Percentiles rank a stretch among this genome's conserved stretches.
Conservation (phyloP, 2,888 invertebrate species). For the Cryptophagus acutangulus region DNA sequence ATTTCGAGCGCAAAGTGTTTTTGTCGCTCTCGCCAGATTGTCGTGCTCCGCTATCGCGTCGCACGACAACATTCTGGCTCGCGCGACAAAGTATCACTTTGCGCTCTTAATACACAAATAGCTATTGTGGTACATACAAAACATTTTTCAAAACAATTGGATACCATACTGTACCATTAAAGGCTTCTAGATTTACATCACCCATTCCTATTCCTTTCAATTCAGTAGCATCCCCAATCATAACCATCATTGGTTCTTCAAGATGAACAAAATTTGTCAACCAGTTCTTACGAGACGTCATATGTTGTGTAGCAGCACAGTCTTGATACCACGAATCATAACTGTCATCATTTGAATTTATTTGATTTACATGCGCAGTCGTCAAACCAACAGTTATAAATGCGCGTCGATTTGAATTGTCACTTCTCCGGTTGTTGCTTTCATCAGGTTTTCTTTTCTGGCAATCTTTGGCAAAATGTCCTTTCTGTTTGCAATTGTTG, state of each 20-base stretch:
- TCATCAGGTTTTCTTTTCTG: too few relatives aligned
- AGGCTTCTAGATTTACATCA: constrained; percentile 28
- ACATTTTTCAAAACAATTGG: constrained; percentile 17
- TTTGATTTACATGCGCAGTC: constrained; percentile 11
- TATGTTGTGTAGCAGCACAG: constrained; percentile 32
- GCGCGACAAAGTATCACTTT: too few relatives aligned
- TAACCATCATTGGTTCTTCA: constrained; percentile 11
- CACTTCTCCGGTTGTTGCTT: too few relatives aligned
- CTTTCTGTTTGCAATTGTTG: too few relatives aligned
- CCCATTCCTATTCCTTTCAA: constrained; percentile 27
- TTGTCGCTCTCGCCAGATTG: too few relatives aligned
- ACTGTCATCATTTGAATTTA: constrained; percentile 11
- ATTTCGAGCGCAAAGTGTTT: too few relatives aligned
- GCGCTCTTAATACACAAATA: too few relatives aligned
- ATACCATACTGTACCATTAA: constrained; percentile 27
- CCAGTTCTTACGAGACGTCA: constrained; percentile 29
- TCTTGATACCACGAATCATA: constrained; percentile 27
- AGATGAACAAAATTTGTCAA: constrained; percentile 20
- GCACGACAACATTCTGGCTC: too few relatives aligned
- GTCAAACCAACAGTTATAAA: constrained; percentile 14
- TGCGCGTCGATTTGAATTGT: too few relatives aligned
- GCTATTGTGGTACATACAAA: constrained; percentile 13
- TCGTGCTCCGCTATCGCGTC: too few relatives aligned
- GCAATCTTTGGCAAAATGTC: too few relatives aligned
- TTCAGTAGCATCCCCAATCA: constrained; percentile 25